Evolutionary conservation across 2,888 invertebrate genomes (phyloP), one percentile per base, ranked within the genome.

Genomic region (Calephelis perditalis): DNA sequence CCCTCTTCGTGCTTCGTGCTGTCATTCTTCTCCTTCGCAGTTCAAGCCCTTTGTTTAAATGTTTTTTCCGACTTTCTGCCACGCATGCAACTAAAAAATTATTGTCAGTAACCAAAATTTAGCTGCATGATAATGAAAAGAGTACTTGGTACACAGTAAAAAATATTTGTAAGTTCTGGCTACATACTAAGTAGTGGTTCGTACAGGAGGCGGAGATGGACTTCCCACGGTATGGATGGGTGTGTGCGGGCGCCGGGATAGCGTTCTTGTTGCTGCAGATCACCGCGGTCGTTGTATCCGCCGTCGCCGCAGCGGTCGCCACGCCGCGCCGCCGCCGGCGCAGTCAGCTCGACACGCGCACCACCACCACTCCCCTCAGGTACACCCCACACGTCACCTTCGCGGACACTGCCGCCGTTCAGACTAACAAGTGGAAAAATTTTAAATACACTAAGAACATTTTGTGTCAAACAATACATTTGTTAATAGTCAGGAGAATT

Each of bases 261-360:
- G 47, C 54, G 55, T 52, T 65, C 64, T 60, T 68, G 63, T 60
- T 46, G 45, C 45, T 59, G 46, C 59, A 68, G 59, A 4, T 45
- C 63, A 62, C 56, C 62, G 62, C 61, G 63, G 15, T 61, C 60
- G 65, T 63, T 66, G 63, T 63, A 68, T 65, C 63, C 62, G 59
- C 55, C 62, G 71, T 63, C 63, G 56, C 69, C 74, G 71, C 80
- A 78, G 68, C 77, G 75, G 67, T 75, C 73, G 66, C 74, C 73
- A 68, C 79, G 68, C 56, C 68, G 70, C 61, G 77, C 78, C 60
- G 57, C 45, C 59, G 36, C 44, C 57, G 36, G 58, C 84, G 79
- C 56, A 56, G 59, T 36, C 49, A 36, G 60, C 55, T 56, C 56
- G 61, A 66, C 44, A 63, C 58, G 46, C 37, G 49, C 56, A 61